Base-by-base conservation (phyloP, 2,797 vertebrate genomes). In the Ctenosaura bakeri region DNA sequence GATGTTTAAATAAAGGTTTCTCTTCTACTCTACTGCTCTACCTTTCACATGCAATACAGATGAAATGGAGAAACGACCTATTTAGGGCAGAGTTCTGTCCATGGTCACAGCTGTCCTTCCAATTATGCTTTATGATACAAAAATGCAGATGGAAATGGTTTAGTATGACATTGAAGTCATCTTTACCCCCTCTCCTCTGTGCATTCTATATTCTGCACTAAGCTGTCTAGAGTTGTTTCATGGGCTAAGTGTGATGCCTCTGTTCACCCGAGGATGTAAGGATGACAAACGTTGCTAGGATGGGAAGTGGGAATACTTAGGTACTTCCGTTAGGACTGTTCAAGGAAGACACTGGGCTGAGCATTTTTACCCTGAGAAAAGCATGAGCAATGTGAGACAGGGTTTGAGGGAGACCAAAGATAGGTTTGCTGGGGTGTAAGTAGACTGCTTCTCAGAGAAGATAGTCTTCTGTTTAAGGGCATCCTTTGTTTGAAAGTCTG, bases 221-320 rank as follows among this genome's bases (percentile, higher is more conserved):
- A 88, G 46, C 62, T 80, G 77, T 59, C 71, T 59, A 56, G 71
- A 86, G 54, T 35, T 66, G 77, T 64, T 88, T 80, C 46, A 38
- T 52, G 59, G 38, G 29, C 59, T 46, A n/a, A 50, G 78, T 62
- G 42, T 50, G 42, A 87, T 13, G 54, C 1, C 69, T n/a, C 13
- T 56, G 32, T 7, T 76, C 4, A 52, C 29, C 42, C 52, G 20
- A 79, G 59, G 42, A 62, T n/a, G 18, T 10, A 35, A 77, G 35
- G 26, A 62, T 38, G 38, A 26, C 10, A 56, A 59, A 26, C 1
- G 5, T 73, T 54, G 38, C 26, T 46, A 38, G 66, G 20, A 71
- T 22, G 42, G 38, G 83, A 20, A 69, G 50, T 18, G 52, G 6
- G 50, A 14, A 9, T 71, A n/a, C 32, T 83, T 83, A 38, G 12